Evolutionary conservation across 2,113 vertebrate species (phyloP).

Genomic region (Paracanthobrama guichenoti): DNA sequence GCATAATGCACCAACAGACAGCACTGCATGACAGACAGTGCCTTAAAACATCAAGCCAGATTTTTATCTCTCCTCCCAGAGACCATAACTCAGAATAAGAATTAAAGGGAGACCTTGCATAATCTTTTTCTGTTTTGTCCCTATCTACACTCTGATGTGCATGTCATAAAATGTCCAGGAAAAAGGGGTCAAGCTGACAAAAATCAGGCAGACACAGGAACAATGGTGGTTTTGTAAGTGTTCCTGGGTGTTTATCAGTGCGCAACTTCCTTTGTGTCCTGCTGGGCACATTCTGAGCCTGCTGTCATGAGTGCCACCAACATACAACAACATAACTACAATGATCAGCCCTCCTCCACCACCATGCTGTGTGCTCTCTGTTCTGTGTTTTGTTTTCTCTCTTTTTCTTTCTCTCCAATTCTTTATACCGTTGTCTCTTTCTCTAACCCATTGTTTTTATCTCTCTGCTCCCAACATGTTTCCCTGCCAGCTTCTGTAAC

Average conservation of each 20-base stretch:
- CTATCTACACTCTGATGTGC: not conserved
- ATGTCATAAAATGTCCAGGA: conserved; percentile 4
- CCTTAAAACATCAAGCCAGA: not conserved
- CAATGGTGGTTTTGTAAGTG: conserved; percentile 52
- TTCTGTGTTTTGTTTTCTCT: not conserved
- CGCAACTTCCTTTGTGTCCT: conserved; percentile 42
- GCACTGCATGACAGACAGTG: not conserved
- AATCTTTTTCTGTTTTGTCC: not conserved
- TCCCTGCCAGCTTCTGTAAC: not conserved
- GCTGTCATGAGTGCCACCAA: conserved; percentile 32
- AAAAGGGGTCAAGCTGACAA: conserved; percentile 37
- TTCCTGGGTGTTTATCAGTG: conserved; percentile 54
- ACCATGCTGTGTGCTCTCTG: not conserved
- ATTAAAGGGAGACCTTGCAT: not conserved
- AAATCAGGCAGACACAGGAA: conserved; percentile 48
- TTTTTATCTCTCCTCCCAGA: not conserved
- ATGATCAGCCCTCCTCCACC: conserved; percentile 19
- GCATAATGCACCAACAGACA: not conserved
- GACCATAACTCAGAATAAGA: not conserved
- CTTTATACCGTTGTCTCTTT: not conserved
- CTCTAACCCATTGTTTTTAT: not conserved
- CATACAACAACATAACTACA: not conserved
- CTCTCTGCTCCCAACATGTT: not conserved
- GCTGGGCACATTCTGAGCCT: conserved; percentile 39
- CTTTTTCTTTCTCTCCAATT: not conserved